A percentile compares a stretch with the other conserved stretches of the same genome.
These are phyloP conservation scores for Oryzias sinensis DNA, from an alignment of 2,797 vertebrate genomes.

Conservation along the genomic window DNA sequence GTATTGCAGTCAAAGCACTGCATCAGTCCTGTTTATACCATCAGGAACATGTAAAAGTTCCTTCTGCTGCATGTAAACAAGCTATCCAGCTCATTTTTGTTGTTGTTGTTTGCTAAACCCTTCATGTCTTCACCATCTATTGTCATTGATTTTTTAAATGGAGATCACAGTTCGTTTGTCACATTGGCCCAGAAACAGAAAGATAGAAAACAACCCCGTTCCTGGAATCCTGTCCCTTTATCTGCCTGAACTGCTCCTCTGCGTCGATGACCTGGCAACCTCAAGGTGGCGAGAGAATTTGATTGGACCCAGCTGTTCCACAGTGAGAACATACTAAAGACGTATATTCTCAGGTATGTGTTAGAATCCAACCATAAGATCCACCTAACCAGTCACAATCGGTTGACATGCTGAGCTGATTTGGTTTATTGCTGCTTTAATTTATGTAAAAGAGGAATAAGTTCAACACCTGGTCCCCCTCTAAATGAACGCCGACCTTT, in stretches of 20 bases:
- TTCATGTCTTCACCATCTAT: too few relatives aligned
- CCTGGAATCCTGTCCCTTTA: background rate
- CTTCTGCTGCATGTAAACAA: too few relatives aligned
- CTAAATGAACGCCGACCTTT: too few relatives aligned
- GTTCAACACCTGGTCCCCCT: too few relatives aligned
- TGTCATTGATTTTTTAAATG: background rate
- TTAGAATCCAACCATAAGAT: background rate
- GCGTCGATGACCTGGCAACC: background rate
- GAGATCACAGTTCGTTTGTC: slow-evolving; percentile 2
- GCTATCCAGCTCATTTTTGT: too few relatives aligned
- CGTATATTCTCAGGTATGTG: too few relatives aligned
- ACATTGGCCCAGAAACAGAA: slow-evolving; percentile 9
- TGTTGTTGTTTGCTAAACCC: too few relatives aligned
- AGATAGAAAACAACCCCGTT: background rate
- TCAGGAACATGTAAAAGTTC: too few relatives aligned
- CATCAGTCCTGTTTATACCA: too few relatives aligned
- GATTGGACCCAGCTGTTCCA: background rate
- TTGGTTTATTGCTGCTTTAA: too few relatives aligned
- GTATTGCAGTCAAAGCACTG: too few relatives aligned
- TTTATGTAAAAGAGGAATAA: too few relatives aligned
- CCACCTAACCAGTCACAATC: background rate
- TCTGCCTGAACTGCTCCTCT: background rate
- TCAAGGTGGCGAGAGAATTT: background rate
- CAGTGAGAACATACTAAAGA: background rate
- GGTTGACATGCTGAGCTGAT: background rate